These are phyloP conservation scores for Listronotus bonariensis DNA, from an alignment of 1,140 invertebrate species.

Conservation along the genomic window DNA sequence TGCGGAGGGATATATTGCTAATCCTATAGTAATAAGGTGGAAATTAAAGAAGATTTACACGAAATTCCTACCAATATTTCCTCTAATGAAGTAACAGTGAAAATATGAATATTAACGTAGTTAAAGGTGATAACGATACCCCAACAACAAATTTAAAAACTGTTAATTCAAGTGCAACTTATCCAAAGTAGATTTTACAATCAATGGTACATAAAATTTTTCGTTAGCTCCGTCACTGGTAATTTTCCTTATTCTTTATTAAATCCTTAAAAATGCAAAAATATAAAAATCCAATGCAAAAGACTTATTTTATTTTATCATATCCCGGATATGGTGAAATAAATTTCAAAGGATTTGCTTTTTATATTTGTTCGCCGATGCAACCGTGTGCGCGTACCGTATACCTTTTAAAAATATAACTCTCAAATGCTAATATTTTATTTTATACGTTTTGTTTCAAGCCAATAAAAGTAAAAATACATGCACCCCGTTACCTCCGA, in stretches of 20 bases:
- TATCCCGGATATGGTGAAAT: conserved; percentile 37
- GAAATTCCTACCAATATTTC: too few relatives aligned
- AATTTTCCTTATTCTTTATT: conserved; percentile 30
- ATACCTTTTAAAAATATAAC: conserved; percentile 38
- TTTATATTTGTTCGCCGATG: conserved; percentile 38
- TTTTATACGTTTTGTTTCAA: conserved; percentile 36
- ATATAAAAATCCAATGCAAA: conserved; percentile 38
- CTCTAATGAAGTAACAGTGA: too few relatives aligned
- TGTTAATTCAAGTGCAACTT: too few relatives aligned
- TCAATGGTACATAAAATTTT: too few relatives aligned
- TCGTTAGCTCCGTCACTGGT: conserved; percentile 12
- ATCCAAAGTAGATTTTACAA: too few relatives aligned
- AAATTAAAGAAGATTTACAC: too few relatives aligned
- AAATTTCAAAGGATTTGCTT: conserved; percentile 39
- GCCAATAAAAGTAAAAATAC: conserved; percentile 24
- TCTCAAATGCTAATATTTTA: conserved; percentile 38
- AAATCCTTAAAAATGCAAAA: conserved; percentile 38
- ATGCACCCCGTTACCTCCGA: conserved; percentile 4
- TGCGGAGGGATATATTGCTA: too few relatives aligned
- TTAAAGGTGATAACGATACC: too few relatives aligned
- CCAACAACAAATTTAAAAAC: too few relatives aligned
- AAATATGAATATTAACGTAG: too few relatives aligned
- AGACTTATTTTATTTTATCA: conserved; percentile 39
- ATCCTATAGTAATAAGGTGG: too few relatives aligned
- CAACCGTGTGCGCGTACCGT: conserved; percentile 29